These are phyloP conservation scores for Pteropus rufus DNA, from an alignment of 2,797 vertebrate species.

Conservation along the genomic window DNA sequence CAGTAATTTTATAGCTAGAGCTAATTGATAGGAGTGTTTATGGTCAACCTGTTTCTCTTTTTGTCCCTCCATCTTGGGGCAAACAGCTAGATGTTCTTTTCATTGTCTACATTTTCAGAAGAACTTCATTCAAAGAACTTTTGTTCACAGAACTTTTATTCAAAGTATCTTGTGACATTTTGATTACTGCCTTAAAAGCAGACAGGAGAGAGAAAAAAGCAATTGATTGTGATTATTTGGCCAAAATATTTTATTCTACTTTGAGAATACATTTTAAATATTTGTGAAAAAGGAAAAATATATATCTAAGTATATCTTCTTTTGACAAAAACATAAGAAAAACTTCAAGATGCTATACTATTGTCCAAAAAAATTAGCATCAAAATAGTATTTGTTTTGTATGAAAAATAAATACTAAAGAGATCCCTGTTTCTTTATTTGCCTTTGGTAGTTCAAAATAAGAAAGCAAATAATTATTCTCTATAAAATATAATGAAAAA, in stretches of 20 bases:
- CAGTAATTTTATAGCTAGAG: background rate
- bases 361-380: background rate
- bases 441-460: background rate
- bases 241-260: conserved; percentile 23
- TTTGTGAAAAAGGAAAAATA: background rate
- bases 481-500: background rate
- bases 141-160: background rate
- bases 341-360: background rate
- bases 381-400: background rate
- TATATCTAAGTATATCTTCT: background rate
- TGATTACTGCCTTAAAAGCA: background rate
- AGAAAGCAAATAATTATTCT: background rate
- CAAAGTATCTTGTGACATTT: background rate
- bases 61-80: background rate
- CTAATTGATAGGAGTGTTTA: background rate
- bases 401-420: background rate
- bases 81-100: background rate
- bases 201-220: background rate
- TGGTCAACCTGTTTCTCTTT: background rate
- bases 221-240: background rate
- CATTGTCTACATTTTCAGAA: background rate
- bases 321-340: background rate
- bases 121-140: background rate
- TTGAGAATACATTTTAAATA: conserved; percentile 25
- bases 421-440: background rate